Percentiles rank a stretch among this genome's conserved stretches.
Evolutionary conservation across 2,797 vertebrate genomes (phyloP).

Genomic region (Varecia variegata): DNA sequence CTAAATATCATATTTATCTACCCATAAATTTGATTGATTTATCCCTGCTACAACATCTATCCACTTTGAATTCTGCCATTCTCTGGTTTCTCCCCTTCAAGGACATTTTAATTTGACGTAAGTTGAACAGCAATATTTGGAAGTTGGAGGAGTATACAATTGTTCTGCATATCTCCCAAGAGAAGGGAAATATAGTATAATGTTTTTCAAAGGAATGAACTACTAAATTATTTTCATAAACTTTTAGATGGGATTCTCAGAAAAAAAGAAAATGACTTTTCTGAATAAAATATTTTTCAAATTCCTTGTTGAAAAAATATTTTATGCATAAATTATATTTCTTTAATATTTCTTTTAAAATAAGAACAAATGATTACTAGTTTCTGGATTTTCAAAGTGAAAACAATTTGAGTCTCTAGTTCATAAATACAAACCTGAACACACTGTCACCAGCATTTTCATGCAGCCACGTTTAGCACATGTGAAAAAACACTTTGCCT

Average conservation of each 20-base stretch:
- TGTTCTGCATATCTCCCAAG: background rate
- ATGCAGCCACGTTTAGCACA: background rate
- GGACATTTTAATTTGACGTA: constrained; percentile 48
- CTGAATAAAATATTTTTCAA: background rate
- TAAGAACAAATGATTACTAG: background rate
- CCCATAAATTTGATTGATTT: constrained; percentile 29
- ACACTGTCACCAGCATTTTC: background rate
- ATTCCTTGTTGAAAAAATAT: background rate
- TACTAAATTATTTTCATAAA: background rate
- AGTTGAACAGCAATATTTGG: constrained; percentile 25
- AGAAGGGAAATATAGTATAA: background rate
- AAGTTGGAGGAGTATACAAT: background rate
- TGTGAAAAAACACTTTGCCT: background rate
- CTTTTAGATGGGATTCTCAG: background rate
- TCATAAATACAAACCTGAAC: background rate
- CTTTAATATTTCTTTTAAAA: constrained; percentile 10
- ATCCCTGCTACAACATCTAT: background rate
- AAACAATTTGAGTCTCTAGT: background rate
- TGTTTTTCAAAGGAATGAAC: background rate
- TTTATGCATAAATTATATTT: background rate
- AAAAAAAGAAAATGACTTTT: constrained; percentile 29
- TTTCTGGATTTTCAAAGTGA: background rate
- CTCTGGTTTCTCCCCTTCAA: background rate
- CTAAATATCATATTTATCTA: constrained; percentile 27
- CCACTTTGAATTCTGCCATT: background rate